Evolutionary conservation across 1,140 invertebrate species (phyloP), one percentile per base, ranked within the genome.

Genomic region (Pygmarrhopalites habei): DNA sequence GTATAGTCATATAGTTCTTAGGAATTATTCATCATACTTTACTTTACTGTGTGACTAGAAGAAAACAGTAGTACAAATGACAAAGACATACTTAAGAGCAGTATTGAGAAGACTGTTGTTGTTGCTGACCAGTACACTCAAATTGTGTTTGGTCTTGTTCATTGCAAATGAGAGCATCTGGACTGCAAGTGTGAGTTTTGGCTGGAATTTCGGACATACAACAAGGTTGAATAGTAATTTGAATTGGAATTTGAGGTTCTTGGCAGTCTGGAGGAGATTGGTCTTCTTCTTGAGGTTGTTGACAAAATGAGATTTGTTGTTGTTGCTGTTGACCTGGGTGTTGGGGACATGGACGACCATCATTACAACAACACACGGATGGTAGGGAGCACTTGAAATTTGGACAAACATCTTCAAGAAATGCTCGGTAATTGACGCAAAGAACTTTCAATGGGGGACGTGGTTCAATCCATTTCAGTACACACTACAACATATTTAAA

Each of bases 341-440:
- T 55, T 65, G 56, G 26, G 62, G 64, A 55, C 66, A 70, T 0
- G 63, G 58, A 10, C 30, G 26, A 29, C 29, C 49, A 15, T 62
- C 21, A 39, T 64, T 47, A 26, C 64, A 65, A 29, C 67, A 66
- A 26, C 66, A 67, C 2, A 70, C 51, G 2, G 65, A 26, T 30
- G 69, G 62, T 23, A 70, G 41, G 4, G 69, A 35, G 30, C 69
- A 67, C 32, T 67, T 70, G 26, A 67, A 59, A 26, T 70, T 70
- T 0, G 65, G 69, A 43, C 62, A 67, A 29, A 70, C 65, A 28
- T 67, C 65, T 19, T 70, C 65, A 23, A 70, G 47, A 30, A 70
- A 63, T n/a, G 65, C 62, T n/a, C 65, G 60, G 25, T 70, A 70
- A 35, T 70, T 70, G 49, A 70, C 65, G 35, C 65, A 70, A 25